These are phyloP conservation scores for Drosophila nikananu DNA, from an alignment of 1,140 invertebrate species.

Conservation along the genomic window DNA sequence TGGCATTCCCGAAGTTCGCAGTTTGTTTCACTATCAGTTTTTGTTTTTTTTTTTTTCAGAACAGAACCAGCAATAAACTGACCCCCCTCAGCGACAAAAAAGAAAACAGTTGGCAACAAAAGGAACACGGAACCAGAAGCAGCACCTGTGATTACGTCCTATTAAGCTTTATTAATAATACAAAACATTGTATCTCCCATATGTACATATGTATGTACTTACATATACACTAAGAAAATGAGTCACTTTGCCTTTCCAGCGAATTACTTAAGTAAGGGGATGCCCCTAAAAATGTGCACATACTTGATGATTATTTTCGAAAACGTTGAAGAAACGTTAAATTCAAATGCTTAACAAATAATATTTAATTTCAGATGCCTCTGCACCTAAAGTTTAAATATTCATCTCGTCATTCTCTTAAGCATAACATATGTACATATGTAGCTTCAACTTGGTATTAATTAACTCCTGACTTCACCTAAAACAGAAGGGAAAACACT, in stretches of 20 bases:
- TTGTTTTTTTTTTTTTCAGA: not conserved
- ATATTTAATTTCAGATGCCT: not conserved
- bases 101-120: conserved; percentile 38
- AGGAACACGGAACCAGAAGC: not conserved
- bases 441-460: not conserved
- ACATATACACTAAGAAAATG: not conserved
- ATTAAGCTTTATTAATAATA: not conserved
- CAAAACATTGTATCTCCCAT: not conserved
- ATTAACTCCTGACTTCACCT: not conserved
- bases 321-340: not conserved
- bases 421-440: too few species aligned
- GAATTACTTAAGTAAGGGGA: not conserved
- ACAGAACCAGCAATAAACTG: not conserved
- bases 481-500: not conserved
- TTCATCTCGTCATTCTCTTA: not conserved
- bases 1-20: conserved; percentile 18
- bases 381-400: not conserved
- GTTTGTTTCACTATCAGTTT: conserved; percentile 22
- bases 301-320: not conserved
- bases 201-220: not conserved
- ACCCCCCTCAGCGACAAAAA: not conserved
- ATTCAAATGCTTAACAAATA: not conserved
- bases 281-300: not conserved
- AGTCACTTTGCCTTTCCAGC: conserved; percentile 5
- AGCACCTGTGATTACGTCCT: conserved; percentile 17